phyloP scores from a whole-genome alignment of 2,888 invertebrate species.

The Entomobrya proxima region DNA sequence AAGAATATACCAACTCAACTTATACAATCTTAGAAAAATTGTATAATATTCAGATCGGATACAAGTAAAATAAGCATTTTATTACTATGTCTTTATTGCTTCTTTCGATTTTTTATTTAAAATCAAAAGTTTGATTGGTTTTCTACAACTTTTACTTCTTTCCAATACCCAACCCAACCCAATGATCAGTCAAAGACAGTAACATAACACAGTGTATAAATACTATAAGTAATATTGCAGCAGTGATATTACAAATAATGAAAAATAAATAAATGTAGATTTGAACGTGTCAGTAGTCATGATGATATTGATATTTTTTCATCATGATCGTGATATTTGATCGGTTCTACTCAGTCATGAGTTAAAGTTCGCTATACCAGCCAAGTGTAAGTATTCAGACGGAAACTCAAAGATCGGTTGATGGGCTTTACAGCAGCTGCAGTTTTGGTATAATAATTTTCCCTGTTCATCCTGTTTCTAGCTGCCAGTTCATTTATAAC shows the following conservation, averaged over 20 bases:
- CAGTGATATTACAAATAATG: too few relatives aligned
- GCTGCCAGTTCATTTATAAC: neutral
- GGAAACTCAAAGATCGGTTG: neutral
- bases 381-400: too few relatives aligned
- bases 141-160: too few relatives aligned
- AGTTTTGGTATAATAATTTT: slow-evolving; percentile 12
- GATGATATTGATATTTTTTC: neutral
- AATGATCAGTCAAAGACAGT: too few relatives aligned
- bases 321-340: slow-evolving; percentile 45
- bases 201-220: too few relatives aligned
- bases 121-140: too few relatives aligned
- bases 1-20: too few relatives aligned
- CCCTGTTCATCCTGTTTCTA: slow-evolving; percentile 8
- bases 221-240: too few relatives aligned
- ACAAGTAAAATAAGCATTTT: slow-evolving; percentile 38
- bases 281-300: neutral
- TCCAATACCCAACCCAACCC: too few relatives aligned
- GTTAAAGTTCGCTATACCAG: neutral
- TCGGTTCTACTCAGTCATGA: slow-evolving; percentile 39
- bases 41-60: neutral
- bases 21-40: neutral
- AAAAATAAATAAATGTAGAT: too few relatives aligned
- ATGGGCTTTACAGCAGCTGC: neutral
- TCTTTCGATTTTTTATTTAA: too few relatives aligned
- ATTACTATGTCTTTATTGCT: slow-evolving; percentile 1